These are phyloP conservation scores for Hedychridium roseum DNA, from an alignment of 2,888 invertebrate species.

Conservation along the genomic window DNA sequence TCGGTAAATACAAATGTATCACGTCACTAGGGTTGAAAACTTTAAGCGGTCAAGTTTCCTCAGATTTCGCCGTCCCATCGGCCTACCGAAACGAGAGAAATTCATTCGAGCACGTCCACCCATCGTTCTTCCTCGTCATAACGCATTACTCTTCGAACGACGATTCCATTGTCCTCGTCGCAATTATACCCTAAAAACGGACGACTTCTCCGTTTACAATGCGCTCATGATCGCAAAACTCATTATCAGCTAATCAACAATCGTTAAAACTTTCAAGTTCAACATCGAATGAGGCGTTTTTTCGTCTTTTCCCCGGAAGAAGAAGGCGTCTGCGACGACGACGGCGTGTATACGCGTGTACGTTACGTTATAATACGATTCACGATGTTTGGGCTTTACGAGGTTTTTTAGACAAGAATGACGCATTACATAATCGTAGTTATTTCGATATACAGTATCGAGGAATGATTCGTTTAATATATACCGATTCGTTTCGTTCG, in stretches of 20 bases:
- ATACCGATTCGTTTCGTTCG: constrained; percentile 34
- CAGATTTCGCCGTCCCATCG: constrained; percentile 14
- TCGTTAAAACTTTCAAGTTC: constrained; percentile 62
- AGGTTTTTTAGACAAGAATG: constrained; percentile 56
- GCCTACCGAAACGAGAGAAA: constrained; percentile 34
- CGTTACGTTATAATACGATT: constrained; percentile 33
- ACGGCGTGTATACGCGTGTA: constrained; percentile 40
- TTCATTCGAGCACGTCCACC: constrained; percentile 34
- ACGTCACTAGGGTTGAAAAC: no score
- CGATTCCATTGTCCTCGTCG: constrained; percentile 10
- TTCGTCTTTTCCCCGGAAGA: constrained; percentile 39
- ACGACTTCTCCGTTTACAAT: constrained; percentile 11
- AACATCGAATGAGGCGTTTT: constrained; percentile 59
- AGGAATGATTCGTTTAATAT: constrained; percentile 62
- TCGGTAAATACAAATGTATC: constrained; percentile 40
- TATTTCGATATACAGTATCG: constrained; percentile 58
- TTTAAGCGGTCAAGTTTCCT: no score
- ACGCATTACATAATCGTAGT: constrained; percentile 56
- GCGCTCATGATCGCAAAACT: constrained; percentile 22
- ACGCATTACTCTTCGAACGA: constrained; percentile 9
- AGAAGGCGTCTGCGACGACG: constrained; percentile 58
- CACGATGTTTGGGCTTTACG: constrained; percentile 52
- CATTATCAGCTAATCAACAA: constrained; percentile 52
- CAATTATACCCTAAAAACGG: constrained; percentile 27
- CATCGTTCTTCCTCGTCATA: constrained; percentile 30